Conservation (phyloP, 2,797 vertebrate species). For the Chaenodraco wilsoni region DNA sequence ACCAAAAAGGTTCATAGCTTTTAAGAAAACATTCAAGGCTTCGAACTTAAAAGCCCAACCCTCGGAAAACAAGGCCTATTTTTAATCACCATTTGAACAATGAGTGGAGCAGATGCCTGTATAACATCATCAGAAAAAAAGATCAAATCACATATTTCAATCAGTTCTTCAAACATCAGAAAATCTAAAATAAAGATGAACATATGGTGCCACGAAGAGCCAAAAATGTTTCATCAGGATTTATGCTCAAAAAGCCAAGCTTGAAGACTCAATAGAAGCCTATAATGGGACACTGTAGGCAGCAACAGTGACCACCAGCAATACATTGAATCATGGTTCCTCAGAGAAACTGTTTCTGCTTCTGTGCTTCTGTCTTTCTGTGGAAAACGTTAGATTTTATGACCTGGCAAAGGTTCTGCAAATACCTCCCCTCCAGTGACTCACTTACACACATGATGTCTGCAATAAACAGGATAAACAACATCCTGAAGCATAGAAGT, state of each 20-base stretch:
- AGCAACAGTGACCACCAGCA: conserved; percentile 44
- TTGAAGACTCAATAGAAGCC: conserved; percentile 43
- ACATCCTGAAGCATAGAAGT: conserved; percentile 42
- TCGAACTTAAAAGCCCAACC: too few species aligned
- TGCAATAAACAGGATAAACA: conserved; percentile 62
- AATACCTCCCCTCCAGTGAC: conserved; percentile 62
- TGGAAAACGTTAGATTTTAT: conserved; percentile 67
- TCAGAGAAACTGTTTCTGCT: conserved; percentile 55
- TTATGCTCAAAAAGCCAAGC: conserved; percentile 32
- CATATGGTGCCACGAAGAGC: conserved; percentile 40
- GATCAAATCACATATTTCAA: conserved; percentile 52
- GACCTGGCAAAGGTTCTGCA: conserved; percentile 65
- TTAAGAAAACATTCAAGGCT: too few species aligned
- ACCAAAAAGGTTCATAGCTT: too few species aligned
- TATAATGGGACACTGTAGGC: conserved; percentile 46
- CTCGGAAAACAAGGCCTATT: conserved; percentile 23
- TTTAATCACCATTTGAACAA: conserved; percentile 54
- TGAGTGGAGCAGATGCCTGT: conserved; percentile 59
- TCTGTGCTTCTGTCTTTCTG: conserved; percentile 54
- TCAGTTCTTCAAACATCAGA: conserved; percentile 48
- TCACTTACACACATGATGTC: conserved; percentile 60
- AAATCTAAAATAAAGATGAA: conserved; percentile 42
- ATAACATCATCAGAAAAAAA: conserved; percentile 45
- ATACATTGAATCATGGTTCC: conserved; percentile 64
- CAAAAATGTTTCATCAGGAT: conserved; percentile 27